Percentiles rank a stretch among this genome's conserved stretches.
Conservation (phyloP, 2,113 vertebrate genomes). For the Melospiza melodia region DNA sequence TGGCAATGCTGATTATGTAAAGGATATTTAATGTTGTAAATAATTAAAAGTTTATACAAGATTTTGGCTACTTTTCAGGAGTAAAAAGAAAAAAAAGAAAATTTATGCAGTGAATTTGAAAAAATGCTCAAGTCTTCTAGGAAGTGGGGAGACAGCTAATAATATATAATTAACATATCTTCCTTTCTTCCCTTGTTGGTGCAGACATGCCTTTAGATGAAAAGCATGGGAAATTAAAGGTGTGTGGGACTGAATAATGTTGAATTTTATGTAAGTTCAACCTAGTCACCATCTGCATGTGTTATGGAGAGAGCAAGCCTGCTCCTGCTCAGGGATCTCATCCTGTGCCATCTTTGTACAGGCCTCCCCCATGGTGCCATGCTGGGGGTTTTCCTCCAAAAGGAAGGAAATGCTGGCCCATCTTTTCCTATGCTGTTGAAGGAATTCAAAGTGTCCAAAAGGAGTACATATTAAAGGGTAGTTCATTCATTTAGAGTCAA, state of each 20-base stretch:
- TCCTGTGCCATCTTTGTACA: neutral
- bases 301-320: neutral
- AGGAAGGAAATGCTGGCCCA: neutral
- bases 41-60: neutral
- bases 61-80: neutral
- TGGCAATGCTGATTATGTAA: neutral
- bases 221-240: neutral
- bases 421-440: neutral
- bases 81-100: neutral
- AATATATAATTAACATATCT: conserved; percentile 28
- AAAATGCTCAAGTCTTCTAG: neutral
- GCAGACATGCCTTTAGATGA: neutral
- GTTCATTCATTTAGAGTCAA: neutral
- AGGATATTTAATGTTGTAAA: neutral
- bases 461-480: neutral
- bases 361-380: rapidly evolving
- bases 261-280: neutral
- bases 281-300: neutral
- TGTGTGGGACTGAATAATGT: neutral
- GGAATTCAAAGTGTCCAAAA: neutral
- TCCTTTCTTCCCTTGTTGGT: neutral
- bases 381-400: neutral
- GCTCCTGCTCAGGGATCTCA: neutral
- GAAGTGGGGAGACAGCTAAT: conserved; percentile 15
- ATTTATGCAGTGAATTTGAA: neutral